A percentile compares a stretch with the other conserved stretches of the same genome.
Evolutionary conservation across 2,797 vertebrate species (phyloP).

Genomic region (Pantherophis vulpinus): DNA sequence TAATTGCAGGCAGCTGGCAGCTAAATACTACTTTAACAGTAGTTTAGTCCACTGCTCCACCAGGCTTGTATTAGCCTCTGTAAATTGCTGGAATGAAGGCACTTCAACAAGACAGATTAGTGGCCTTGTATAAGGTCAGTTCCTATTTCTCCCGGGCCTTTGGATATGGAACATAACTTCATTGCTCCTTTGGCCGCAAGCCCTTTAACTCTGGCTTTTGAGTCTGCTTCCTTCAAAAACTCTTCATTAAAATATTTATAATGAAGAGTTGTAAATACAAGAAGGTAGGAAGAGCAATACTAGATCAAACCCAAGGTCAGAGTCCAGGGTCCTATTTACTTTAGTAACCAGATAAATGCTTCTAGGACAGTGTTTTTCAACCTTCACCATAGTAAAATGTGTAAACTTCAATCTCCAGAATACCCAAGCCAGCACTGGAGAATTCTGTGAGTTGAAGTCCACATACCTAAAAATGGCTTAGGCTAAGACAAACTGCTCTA

Average conservation of each 20-base stretch:
- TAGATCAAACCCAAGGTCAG: not conserved
- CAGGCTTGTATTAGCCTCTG: not conserved
- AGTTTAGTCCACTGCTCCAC: too few species aligned
- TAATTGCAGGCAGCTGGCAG: too few species aligned
- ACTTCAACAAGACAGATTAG: not conserved
- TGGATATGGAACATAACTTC: not conserved
- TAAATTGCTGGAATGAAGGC: not conserved
- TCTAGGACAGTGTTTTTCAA: not conserved
- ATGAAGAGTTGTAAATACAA: not conserved
- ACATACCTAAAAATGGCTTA: not conserved
- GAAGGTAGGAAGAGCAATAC: not conserved
- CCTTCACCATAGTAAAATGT: not conserved
- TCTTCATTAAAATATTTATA: not conserved
- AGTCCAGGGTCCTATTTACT: not conserved
- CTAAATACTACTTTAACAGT: too few species aligned
- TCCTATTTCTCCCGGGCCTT: not conserved
- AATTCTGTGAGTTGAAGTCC: not conserved
- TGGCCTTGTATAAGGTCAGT: not conserved
- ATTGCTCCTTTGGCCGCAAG: not conserved
- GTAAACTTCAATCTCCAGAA: not conserved
- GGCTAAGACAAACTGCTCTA: not conserved
- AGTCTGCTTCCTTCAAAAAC: not conserved
- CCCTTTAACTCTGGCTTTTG: not conserved
- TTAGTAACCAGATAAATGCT: not conserved
- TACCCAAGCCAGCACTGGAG: not conserved